Percentiles rank a stretch among this genome's conserved stretches.
Conservation (phyloP, 2,888 invertebrate species). For the Epinotia demarniana region DNA sequence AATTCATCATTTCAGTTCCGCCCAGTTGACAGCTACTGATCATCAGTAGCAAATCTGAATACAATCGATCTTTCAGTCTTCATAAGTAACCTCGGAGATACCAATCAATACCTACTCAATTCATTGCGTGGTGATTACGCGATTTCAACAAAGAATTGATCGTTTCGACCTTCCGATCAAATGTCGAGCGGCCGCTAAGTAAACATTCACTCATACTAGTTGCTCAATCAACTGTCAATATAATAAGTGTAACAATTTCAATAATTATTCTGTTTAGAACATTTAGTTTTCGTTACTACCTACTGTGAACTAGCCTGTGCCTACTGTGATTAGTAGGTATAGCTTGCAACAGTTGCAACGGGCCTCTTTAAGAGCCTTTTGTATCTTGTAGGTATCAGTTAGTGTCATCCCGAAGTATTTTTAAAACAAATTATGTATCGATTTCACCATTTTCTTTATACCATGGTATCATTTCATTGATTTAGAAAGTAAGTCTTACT, state of each 20-base stretch:
- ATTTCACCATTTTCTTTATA: too few species aligned
- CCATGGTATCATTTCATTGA: too few species aligned
- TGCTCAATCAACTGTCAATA: slow-evolving; percentile 30
- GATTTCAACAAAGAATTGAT: slow-evolving; percentile 40
- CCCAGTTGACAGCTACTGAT: neutral
- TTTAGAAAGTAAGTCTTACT: too few species aligned
- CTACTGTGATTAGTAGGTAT: too few species aligned
- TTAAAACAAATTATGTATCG: too few species aligned
- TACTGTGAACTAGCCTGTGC: too few species aligned
- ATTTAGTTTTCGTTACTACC: too few species aligned
- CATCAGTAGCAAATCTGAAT: neutral
- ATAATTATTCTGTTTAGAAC: too few species aligned
- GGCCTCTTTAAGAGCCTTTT: too few species aligned
- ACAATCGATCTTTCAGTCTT: neutral
- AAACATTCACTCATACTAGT: slow-evolving; percentile 39
- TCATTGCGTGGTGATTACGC: slow-evolving; percentile 30
- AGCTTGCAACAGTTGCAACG: too few species aligned
- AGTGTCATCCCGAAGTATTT: too few species aligned
- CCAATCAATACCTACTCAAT: slow-evolving; percentile 18
- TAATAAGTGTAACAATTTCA: neutral
- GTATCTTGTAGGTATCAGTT: too few species aligned
- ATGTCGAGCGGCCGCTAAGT: slow-evolving; percentile 30
- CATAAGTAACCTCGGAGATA: slow-evolving; percentile 3
- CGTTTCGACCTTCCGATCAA: slow-evolving; percentile 40
- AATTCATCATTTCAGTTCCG: neutral